Evolutionary conservation across 1,140 invertebrate genomes (phyloP), one percentile per base, ranked within the genome.

Genomic region (Olivierus martensii): DNA sequence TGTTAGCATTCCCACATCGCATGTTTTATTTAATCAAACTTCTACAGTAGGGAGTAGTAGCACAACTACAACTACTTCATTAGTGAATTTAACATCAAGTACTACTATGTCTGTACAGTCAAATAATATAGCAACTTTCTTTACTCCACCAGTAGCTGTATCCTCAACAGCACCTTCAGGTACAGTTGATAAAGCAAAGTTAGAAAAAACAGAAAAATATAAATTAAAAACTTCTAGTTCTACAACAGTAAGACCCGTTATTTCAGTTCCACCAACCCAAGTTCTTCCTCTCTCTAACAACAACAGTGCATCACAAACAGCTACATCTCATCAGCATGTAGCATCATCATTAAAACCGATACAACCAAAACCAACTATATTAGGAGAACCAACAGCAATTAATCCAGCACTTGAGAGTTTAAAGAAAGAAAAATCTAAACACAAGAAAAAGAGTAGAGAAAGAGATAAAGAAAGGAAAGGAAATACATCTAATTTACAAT

Each of bases 371-470:
- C 68, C 69, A 14, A 69, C 66, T 6, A 64, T 66, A 6, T 58
- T 71, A 51, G 67, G 66, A 11, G 69, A 71, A 42, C 61, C 63
- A 7, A 52, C 63, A 12, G 57, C 53, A 46, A 55, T 65, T 18
- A 69, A 67, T 51, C 63, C 67, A 19, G 59, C 64, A 22, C 52
- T 70, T 17, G 60, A 64, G 11, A 57, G 59, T 15, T 63, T 65
- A 7, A 63, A 72, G 38, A 71, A 71, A 55, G 63, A 65, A 28
- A 62, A 70, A 43, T 66, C 63, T 10, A 67, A 68, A 49, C 65
- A 67, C 49, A 73, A 73, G 59, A 68, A 69, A 55, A 72, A 71
- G 56, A 66, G 65, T 41, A 70, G 69, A 60, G 72, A 72, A 17
- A 65, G 62, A 44, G 63, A 68, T 43, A 55, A 62, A n/a, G 63